Evolutionary conservation across 2,797 vertebrate species (phyloP).

Genomic region (Micrastur ruficollis): DNA sequence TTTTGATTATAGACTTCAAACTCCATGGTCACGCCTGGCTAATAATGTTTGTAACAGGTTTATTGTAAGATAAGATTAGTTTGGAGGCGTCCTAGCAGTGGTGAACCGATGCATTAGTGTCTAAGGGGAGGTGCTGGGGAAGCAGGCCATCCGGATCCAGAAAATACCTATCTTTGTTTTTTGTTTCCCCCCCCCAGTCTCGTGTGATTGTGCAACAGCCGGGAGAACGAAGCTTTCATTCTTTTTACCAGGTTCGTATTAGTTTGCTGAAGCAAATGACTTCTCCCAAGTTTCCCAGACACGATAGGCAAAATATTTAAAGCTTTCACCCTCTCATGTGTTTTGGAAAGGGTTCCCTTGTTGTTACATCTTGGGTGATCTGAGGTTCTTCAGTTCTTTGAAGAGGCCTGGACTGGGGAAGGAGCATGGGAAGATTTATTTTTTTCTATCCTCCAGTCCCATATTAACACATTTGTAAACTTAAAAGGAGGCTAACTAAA

Average conservation of each 20-base stretch:
- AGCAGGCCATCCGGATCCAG: not conserved
- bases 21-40: too few relatives aligned
- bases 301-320: not conserved
- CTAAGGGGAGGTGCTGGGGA: not conserved
- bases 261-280: not conserved
- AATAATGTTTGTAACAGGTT: too few relatives aligned
- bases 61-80: not conserved
- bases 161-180: not conserved
- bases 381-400: not conserved
- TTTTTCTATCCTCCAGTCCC: not conserved
- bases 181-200: conserved; percentile 76
- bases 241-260: conserved; percentile 91
- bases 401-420: not conserved
- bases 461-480: conserved; percentile 1
- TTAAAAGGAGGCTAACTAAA: not conserved
- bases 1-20: not conserved
- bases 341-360: not conserved
- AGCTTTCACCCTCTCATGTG: not conserved
- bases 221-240: conserved; percentile 96
- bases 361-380: not conserved
- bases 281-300: not conserved
- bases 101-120: accelerated
- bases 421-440: not conserved
- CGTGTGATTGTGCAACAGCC: conserved; percentile 95
- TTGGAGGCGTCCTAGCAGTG: not conserved